phyloP scores from a whole-genome alignment of 64 coral and sea anemone genomes.

The Stichodactyla helianthus region DNA sequence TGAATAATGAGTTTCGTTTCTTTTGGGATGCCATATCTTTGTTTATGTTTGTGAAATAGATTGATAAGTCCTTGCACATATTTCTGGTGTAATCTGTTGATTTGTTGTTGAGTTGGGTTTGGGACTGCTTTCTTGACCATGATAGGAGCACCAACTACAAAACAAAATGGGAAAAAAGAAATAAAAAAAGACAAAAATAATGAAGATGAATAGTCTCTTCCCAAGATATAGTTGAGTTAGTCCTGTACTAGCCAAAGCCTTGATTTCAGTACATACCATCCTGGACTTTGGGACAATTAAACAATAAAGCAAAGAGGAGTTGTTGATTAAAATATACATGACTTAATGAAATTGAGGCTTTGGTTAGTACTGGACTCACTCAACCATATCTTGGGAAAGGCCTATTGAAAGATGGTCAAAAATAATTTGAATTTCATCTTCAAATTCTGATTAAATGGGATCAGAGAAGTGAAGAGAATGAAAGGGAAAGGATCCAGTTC shows the following conservation, averaged over 20 bases:
- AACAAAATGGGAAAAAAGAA: background rate
- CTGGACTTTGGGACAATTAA: too few species aligned
- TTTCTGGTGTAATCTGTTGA: conserved; percentile 74
- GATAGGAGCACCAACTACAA: conserved; percentile 88
- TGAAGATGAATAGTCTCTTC: background rate
- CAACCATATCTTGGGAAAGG: too few species aligned
- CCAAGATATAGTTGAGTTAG: too few species aligned
- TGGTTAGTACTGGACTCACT: too few species aligned
- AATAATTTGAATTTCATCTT: too few species aligned
- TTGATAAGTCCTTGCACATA: conserved; percentile 74
- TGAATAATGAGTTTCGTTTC: conserved; percentile 14
- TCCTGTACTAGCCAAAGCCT: too few species aligned
- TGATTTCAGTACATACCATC: too few species aligned
- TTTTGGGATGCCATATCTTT: conserved; percentile 80
- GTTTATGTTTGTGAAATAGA: conserved; percentile 78
- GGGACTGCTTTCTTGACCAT: conserved; percentile 71
- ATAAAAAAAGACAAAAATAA: background rate
- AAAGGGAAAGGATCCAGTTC: background rate
- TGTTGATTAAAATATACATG: too few species aligned
- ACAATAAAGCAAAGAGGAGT: too few species aligned
- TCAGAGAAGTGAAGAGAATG: background rate
- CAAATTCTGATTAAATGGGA: background rate
- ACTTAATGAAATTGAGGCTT: background rate
- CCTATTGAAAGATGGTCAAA: too few species aligned
- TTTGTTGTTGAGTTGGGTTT: conserved; percentile 69